phyloP scores from a whole-genome alignment of 2,797 vertebrate species.

The Micromesistius poutassou region DNA sequence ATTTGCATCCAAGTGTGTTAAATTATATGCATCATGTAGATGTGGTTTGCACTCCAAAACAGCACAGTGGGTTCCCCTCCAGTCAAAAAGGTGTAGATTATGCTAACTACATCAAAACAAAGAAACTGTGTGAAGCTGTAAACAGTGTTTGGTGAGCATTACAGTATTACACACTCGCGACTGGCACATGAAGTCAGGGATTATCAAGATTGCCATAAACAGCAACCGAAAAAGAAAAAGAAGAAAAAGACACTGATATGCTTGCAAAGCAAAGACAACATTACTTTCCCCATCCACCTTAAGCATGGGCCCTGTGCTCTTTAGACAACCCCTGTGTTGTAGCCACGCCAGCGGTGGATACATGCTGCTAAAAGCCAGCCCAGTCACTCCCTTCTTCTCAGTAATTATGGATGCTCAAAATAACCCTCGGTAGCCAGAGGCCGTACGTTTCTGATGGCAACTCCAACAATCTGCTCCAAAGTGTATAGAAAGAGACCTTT shows the following conservation, averaged over 20 bases:
- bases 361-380: neutral
- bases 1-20: no score
- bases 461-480: neutral
- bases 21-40: neutral
- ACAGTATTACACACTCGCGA: neutral
- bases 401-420: slow-evolving; percentile 20
- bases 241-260: neutral
- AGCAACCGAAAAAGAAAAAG: neutral
- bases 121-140: neutral
- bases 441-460: neutral
- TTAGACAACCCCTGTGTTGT: neutral
- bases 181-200: neutral
- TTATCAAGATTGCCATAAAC: neutral
- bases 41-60: neutral
- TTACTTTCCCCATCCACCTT: neutral
- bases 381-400: neutral
- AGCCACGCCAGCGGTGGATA: neutral
- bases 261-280: neutral
- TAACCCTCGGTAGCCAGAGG: slow-evolving; percentile 21
- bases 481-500: neutral
- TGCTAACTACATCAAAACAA: neutral
- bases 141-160: neutral
- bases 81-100: neutral
- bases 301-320: neutral
- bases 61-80: neutral